Percentiles rank a stretch among this genome's conserved stretches.
Evolutionary conservation across 2,797 vertebrate genomes (phyloP).

Genomic region (Notolabrus celidotus): DNA sequence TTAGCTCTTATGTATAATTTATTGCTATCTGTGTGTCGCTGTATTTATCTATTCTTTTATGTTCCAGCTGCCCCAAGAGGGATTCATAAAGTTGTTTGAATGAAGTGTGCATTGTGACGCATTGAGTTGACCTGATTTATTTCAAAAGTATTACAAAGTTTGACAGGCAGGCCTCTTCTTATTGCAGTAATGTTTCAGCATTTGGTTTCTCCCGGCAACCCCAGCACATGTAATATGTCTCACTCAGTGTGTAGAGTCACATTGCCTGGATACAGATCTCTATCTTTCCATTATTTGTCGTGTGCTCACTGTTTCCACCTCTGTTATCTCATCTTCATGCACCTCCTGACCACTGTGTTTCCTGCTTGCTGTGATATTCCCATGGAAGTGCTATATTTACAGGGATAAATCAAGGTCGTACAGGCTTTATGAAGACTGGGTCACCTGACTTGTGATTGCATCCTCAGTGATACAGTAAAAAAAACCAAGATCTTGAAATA

Average conservation of each 20-base stretch:
- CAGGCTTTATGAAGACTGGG: conserved; percentile 37
- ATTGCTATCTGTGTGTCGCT: too few relatives aligned
- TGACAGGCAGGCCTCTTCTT: background rate
- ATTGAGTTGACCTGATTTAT: background rate
- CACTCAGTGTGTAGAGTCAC: conserved; percentile 44
- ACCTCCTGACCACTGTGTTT: conserved; percentile 58
- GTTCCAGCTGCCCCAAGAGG: too few relatives aligned
- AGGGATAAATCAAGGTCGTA: conserved; percentile 69
- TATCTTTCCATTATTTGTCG: conserved; percentile 48
- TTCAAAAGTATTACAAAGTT: background rate
- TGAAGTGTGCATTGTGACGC: background rate
- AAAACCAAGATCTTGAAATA: background rate
- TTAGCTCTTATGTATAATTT: too few relatives aligned
- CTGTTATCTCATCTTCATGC: conserved; percentile 59
- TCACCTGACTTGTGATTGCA: conserved; percentile 47
- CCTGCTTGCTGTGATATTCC: conserved; percentile 69
- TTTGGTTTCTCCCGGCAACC: conserved; percentile 4
- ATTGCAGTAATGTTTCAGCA: conserved; percentile 17
- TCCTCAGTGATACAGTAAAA: background rate
- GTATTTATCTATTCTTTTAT: too few relatives aligned
- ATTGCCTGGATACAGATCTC: conserved; percentile 35
- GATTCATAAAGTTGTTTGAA: too few relatives aligned
- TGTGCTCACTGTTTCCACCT: conserved; percentile 63
- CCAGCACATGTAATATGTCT: conserved; percentile 49
- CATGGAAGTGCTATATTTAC: conserved; percentile 75